These are phyloP conservation scores for Helicoverpa armigera DNA, from an alignment of 1,140 invertebrate species.

Conservation along the genomic window DNA sequence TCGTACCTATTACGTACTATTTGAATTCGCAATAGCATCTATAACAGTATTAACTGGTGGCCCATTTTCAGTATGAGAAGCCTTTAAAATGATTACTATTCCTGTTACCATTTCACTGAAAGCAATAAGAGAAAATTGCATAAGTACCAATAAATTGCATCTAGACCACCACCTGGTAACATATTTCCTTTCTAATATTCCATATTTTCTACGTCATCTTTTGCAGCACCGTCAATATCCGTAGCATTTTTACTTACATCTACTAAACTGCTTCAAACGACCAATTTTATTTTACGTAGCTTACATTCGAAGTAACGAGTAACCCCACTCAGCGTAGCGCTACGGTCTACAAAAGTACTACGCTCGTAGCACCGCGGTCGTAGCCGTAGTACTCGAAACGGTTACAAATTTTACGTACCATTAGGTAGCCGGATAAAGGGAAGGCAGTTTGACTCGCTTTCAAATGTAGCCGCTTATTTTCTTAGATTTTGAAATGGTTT, in stretches of 20 bases:
- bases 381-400: conserved; percentile 53
- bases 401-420: conserved; percentile 58
- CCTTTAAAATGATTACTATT: not conserved
- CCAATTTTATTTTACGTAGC: conserved; percentile 46
- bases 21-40: not conserved
- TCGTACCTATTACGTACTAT: not conserved
- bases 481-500: conserved; percentile 48
- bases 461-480: conserved; percentile 52
- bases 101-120: no score
- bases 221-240: conserved; percentile 21
- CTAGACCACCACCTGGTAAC: not conserved
- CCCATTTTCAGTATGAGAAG: not conserved
- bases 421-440: conserved; percentile 52
- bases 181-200: conserved; percentile 21
- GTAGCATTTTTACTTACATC: conserved; percentile 34
- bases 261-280: conserved; percentile 43
- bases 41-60: not conserved
- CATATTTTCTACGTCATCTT: not conserved
- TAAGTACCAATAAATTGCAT: conserved; percentile 22
- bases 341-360: conserved; percentile 53
- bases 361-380: conserved; percentile 48
- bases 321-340: conserved; percentile 51
- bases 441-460: conserved; percentile 52
- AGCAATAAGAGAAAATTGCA: conserved; percentile 9
- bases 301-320: conserved; percentile 44